phyloP scores from a whole-genome alignment of 2,113 vertebrate species.

The Antechinus flavipes region DNA sequence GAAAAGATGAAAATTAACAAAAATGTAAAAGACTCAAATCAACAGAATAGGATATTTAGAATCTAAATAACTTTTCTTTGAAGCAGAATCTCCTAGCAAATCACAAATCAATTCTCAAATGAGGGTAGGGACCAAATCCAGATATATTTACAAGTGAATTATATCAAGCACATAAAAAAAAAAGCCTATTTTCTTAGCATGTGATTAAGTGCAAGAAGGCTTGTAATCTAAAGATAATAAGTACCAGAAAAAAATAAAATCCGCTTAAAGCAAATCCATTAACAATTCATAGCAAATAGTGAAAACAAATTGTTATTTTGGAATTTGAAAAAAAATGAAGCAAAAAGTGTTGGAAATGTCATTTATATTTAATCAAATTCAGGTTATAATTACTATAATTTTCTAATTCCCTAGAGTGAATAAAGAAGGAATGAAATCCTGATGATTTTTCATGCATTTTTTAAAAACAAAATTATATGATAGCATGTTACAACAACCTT shows the following conservation, averaged over 20 bases:
- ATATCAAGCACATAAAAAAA: neutral
- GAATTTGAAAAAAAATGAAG: neutral
- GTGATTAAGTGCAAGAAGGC: neutral
- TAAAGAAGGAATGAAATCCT: neutral
- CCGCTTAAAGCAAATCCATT: neutral
- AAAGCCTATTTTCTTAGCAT: neutral
- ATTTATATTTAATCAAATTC: neutral
- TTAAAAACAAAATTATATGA: neutral
- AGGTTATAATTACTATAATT: neutral
- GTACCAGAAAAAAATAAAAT: neutral
- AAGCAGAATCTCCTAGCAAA: neutral
- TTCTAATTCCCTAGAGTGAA: neutral
- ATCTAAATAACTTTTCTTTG: neutral
- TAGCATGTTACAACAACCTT: neutral
- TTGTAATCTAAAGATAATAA: neutral
- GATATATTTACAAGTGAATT: neutral
- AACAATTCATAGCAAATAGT: neutral
- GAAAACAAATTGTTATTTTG: neutral
- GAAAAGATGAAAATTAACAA: neutral
- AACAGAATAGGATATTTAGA: neutral
- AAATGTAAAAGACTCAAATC: neutral
- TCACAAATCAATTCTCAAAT: neutral
- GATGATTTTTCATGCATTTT: neutral
- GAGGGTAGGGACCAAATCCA: neutral
- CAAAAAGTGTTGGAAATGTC: neutral